Base-by-base conservation (phyloP, 2,888 invertebrate species). In the Pseudococcus viburni region DNA sequence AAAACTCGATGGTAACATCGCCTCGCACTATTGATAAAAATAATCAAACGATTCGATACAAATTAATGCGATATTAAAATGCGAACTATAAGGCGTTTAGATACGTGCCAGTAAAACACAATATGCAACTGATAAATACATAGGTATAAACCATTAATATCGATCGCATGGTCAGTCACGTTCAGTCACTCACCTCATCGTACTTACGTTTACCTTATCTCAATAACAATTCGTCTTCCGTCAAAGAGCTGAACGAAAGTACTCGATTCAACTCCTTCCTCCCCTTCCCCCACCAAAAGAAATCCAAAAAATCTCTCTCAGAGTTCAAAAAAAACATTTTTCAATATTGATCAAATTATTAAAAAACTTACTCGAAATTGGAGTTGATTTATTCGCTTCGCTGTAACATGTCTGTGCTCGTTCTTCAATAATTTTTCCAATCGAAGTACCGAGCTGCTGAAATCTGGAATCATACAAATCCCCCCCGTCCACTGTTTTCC, bases 171-270 rank as follows among this genome's bases (percentile, higher is more conserved):
- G 68, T 15, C 15, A 73, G 26, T 73, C 68, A 73, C 68, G 68
- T 73, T 19, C 59, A 59, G 19, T 73, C 68, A 73, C 68, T 73
- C 68, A 73, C 68, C 68, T 73, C 68, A 73, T 73, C 68, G 68
- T 73, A 68, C 68, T 22, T 68, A 73, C 68, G 15, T 73, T 73
- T 73, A 73, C 33, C 68, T 73, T 73, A 73, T 73, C 68, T 33
- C 33, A 33, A 12, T 12, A 73, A 73, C 68, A 64, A 59, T 64
- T 73, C 15, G 33, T 33, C 68, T 73, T 73, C 33, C 68, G 33
- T 17, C n/a, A 73, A 73, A 73, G 6, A 33, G 33, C 33, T 19
- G 11, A 19, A 59, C 19, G 8, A 59, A 59, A 59, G 59, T 19
- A 19, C 19, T 59, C 19, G 59, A 59, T 19, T 33, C 26, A n/a